phyloP scores from a whole-genome alignment of 2,888 invertebrate species.

The Anoplius nigerrimus region DNA sequence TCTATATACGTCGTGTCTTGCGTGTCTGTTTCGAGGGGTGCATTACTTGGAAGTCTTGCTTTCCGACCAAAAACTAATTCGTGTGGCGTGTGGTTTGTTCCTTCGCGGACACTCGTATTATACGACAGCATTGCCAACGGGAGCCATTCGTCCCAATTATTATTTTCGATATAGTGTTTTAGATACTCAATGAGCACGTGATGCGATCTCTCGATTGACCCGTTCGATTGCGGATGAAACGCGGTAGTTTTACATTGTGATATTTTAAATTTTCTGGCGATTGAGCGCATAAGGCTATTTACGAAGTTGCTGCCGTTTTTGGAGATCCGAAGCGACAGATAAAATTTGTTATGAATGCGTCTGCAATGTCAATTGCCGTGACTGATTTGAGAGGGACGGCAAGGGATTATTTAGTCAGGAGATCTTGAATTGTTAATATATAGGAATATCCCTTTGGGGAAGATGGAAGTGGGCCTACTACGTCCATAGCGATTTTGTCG shows the following conservation, averaged over 20 bases:
- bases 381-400: constrained; percentile 2
- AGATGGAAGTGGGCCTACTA: constrained; percentile 30
- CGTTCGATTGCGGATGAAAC: constrained; percentile 29
- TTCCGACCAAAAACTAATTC: constrained; percentile 39
- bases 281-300: not conserved
- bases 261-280: constrained; percentile 4
- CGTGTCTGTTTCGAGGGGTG: not conserved
- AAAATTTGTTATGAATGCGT: constrained; percentile 1
- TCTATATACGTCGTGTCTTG: constrained; percentile 22
- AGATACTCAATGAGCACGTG: constrained; percentile 39
- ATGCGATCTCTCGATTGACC: constrained; percentile 36
- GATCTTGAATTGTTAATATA: constrained; percentile 1
- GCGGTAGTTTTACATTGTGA: constrained; percentile 5
- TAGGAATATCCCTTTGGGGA: constrained; percentile 1
- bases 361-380: constrained; percentile 4
- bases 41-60: constrained; percentile 32
- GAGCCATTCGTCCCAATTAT: constrained; percentile 38
- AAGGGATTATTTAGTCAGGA: constrained; percentile 18
- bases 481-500: constrained; percentile 35
- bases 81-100: constrained; percentile 17
- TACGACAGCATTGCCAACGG: constrained; percentile 14
- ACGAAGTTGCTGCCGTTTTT: constrained; percentile 11
- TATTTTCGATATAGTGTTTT: constrained; percentile 27
- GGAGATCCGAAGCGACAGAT: constrained; percentile 16
- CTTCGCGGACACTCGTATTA: constrained; percentile 4